Conservation (phyloP, 1,140 invertebrate genomes). For the Phortica variegata region DNA sequence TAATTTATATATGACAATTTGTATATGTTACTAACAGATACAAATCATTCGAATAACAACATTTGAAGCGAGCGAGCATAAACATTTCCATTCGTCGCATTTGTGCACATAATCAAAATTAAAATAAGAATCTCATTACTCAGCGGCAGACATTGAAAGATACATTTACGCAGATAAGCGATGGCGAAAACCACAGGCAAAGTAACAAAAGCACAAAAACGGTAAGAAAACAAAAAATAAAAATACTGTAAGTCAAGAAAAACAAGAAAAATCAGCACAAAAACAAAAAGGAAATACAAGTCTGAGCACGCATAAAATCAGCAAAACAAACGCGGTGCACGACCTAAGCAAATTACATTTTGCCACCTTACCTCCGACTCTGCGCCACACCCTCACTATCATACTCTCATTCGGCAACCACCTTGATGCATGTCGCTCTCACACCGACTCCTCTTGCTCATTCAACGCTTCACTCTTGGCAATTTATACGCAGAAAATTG, state of each 20-base stretch:
- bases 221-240: slow-evolving; percentile 23
- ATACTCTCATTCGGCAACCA: no score
- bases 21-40: slow-evolving; percentile 49
- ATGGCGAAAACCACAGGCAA: no score
- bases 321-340: no score
- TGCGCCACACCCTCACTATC: no score
- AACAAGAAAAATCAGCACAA: slow-evolving; percentile 11
- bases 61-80: no score
- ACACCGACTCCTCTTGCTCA: no score
- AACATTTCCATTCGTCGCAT: slow-evolving; percentile 25
- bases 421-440: no score
- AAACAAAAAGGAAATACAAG: no score
- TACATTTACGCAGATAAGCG: slow-evolving; percentile 46
- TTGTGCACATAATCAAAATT: slow-evolving; percentile 45
- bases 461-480: slow-evolving; percentile 48
- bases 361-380: no score
- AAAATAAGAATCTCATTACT: slow-evolving; percentile 52
- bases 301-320: no score
- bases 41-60: slow-evolving; percentile 22
- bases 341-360: slow-evolving; percentile 50
- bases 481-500: slow-evolving; percentile 49
- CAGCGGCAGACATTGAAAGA: slow-evolving; percentile 34
- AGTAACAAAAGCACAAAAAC: no score
- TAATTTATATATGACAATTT: no score
- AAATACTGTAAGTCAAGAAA: background rate